A percentile compares a stretch with the other conserved stretches of the same genome.
These are phyloP conservation scores for Arion vulgaris DNA, from an alignment of 1,140 invertebrate species.

Conservation along the genomic window DNA sequence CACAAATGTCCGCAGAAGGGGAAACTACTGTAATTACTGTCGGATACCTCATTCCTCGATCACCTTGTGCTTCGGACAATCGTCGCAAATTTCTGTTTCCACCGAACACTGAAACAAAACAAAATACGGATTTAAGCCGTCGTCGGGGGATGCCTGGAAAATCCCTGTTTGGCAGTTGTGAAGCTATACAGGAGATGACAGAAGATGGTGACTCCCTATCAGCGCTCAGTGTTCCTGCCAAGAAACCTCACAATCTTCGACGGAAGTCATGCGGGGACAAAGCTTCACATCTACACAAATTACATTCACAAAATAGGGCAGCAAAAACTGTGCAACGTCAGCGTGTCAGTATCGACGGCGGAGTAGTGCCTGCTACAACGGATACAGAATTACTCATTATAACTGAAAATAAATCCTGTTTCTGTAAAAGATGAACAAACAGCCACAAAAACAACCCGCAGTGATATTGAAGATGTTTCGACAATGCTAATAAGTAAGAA, in stretches of 20 bases:
- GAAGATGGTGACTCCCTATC: neutral
- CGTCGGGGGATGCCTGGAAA: neutral
- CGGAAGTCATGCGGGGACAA: constrained; percentile 35
- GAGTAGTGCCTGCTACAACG: neutral
- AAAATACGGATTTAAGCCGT: neutral
- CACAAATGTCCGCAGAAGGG: neutral
- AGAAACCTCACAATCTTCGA: neutral
- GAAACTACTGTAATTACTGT: constrained; percentile 1
- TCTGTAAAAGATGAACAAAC: neutral
- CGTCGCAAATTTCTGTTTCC: neutral
- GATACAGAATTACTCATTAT: neutral
- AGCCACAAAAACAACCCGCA: neutral
- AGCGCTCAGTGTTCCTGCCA: neutral
- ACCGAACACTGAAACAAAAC: neutral
- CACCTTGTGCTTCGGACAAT: constrained; percentile 15
- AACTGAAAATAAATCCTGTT: neutral
- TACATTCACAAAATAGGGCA: no score
- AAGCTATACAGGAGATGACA: neutral
- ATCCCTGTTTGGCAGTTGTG: neutral
- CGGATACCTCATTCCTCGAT: constrained; percentile 18
- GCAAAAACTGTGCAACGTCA: no score
- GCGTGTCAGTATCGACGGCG: neutral
- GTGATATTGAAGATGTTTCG: neutral
- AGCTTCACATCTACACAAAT: neutral
- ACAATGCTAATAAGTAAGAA: neutral